phyloP scores from a whole-genome alignment of 2,113 vertebrate species.

The Sakesphorus luctuosus region DNA sequence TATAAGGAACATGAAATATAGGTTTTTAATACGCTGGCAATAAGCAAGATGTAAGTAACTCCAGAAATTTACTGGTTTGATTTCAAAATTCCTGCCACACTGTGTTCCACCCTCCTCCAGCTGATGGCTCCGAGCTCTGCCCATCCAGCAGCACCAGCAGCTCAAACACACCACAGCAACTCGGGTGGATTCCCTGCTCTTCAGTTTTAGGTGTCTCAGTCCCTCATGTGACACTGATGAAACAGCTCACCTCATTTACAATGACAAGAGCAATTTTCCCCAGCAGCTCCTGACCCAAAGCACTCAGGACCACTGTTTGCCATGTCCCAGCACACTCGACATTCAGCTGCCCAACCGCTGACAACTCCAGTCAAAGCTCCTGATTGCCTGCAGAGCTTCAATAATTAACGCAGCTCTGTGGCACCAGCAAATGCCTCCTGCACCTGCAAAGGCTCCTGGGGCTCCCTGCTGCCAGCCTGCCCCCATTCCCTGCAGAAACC shows the following conservation, averaged over 20 bases:
- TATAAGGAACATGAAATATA: not conserved
- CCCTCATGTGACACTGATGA: rapidly evolving
- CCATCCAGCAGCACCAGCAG: not conserved
- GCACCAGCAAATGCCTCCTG: not conserved
- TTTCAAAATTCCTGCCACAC: not conserved
- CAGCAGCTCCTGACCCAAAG: not conserved
- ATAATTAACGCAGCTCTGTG: not conserved
- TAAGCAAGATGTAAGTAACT: not conserved
- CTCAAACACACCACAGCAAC: not conserved
- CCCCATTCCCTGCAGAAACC: rapidly evolving
- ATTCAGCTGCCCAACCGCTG: not conserved
- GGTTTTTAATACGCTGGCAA: not conserved
- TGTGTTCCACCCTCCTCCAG: rapidly evolving
- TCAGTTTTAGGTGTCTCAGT: not conserved
- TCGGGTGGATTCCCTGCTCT: not conserved
- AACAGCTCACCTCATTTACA: not conserved
- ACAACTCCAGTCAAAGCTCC: not conserved
- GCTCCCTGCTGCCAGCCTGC: not conserved
- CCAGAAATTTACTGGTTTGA: not conserved
- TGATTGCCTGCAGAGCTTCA: rapidly evolving
- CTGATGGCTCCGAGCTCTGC: not conserved
- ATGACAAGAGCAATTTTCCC: not conserved
- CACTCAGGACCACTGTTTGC: rapidly evolving
- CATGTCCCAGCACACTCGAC: rapidly evolving
- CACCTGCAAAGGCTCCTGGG: not conserved